Base-by-base conservation (phyloP, 2,797 vertebrate genomes). In the Vespertilio murinus region DNA sequence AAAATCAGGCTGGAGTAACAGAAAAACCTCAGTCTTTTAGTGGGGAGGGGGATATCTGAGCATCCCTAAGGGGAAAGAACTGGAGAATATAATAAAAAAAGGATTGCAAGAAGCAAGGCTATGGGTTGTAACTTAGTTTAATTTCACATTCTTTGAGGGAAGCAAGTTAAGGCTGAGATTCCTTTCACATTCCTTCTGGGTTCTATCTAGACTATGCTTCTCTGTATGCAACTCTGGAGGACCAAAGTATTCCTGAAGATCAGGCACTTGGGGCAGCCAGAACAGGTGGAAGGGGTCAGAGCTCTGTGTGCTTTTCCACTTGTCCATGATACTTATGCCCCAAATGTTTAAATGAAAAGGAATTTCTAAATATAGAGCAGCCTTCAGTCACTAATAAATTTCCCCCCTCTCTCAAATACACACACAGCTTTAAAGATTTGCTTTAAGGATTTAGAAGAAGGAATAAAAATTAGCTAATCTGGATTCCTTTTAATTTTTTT, bases 341-440 rank as follows among this genome's bases (percentile, higher is more conserved):
- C 30, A 89, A 84, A 90, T 73, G 70, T 45, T 78, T 95, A 95
- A 95, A 75, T 71, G 91, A 74, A 90, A 88, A 92, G 11, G 22
- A 61, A 83, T 71, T 52, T 80, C 67, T 71, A 94, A 94, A 90
- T 90, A 75, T 22, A 95, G 42, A 87, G 75, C 61, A 92, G 52
- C 23, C 91, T 88, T 83, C 18, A 89, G 49, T 86, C 71, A 93
- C 52, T 87, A 77, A 85, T 25, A 88, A 54, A 79, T 88, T 20
- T 90, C 42, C 42, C 33, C 42, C 45, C 47, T 18, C 25, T 61
- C 47, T 92, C 69, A 93, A 81, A 93, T 42, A 77, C 2, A 28
- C 25, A 89, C 9, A 61, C 5, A 82, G n/a, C 45, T 83, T 90
- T 92, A 92, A 95, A 11, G 14, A 33, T 69, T 47, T 88, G 9